Evolutionary conservation across 2,113 vertebrate species (phyloP).

Genomic region (Danionella cerebrum): DNA sequence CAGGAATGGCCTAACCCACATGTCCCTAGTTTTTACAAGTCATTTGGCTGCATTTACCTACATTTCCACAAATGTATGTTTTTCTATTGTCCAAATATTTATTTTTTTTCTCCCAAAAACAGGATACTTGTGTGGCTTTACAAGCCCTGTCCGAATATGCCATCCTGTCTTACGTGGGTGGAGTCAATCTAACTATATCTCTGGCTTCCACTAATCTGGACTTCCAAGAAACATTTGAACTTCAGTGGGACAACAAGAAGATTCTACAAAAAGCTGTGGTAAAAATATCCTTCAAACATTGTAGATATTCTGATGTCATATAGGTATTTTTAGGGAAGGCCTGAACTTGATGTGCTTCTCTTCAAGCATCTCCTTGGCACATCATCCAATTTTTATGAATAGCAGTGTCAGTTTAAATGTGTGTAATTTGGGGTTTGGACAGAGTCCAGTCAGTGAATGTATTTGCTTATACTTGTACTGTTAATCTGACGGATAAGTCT

Average conservation of each 20-base stretch:
- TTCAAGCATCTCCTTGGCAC: constrained; percentile 38
- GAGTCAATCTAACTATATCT: constrained; percentile 87
- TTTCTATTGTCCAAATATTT: too few relatives aligned
- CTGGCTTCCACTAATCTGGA: constrained; percentile 90
- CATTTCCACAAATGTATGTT: too few relatives aligned
- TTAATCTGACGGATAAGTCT: constrained; percentile 51
- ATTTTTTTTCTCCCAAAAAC: background rate
- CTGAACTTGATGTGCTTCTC: constrained; percentile 6
- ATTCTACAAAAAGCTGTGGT: constrained; percentile 82
- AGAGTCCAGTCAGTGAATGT: constrained; percentile 49
- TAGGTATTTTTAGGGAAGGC: constrained; percentile 39
- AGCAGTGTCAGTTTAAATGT: constrained; percentile 58
- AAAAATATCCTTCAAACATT: constrained; percentile 14
- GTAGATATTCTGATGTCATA: background rate
- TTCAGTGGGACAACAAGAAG: constrained; percentile 82
- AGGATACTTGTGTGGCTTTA: constrained; percentile 91
- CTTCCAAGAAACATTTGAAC: constrained; percentile 88
- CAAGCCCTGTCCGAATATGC: constrained; percentile 90
- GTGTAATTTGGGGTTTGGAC: constrained; percentile 54
- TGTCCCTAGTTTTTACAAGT: too few relatives aligned
- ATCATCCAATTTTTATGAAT: constrained; percentile 45
- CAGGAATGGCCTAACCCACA: too few relatives aligned
- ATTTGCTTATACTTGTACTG: constrained; percentile 43
- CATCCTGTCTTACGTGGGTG: constrained; percentile 82
- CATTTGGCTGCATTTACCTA: too few relatives aligned